A percentile compares a stretch with the other conserved stretches of the same genome.
Conservation (phyloP, 2,797 vertebrate genomes). For the Crocidura indochinensis region DNA sequence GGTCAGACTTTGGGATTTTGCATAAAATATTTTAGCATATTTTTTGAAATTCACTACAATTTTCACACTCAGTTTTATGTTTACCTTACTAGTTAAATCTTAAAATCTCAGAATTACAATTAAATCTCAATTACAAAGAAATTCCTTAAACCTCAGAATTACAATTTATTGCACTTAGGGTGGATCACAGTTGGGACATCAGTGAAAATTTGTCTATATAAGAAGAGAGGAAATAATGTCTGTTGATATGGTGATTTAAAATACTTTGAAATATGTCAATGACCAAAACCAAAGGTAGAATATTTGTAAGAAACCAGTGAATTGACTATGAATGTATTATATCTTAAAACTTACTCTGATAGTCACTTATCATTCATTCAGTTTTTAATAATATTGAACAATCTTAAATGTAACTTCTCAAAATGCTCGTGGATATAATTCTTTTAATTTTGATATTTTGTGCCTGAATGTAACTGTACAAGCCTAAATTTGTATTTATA, state of each 20-base stretch:
- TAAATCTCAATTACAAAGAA: neutral
- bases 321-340: slow-evolving; percentile 69
- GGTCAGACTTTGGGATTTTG: neutral
- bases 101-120: neutral
- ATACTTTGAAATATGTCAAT: neutral
- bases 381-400: slow-evolving; percentile 57
- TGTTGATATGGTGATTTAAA: neutral
- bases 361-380: slow-evolving; percentile 49
- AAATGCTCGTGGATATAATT: slow-evolving; percentile 11
- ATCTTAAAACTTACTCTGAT: slow-evolving; percentile 65
- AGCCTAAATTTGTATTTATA: slow-evolving; percentile 27
- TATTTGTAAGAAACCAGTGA: slow-evolving; percentile 42
- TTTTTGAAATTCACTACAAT: slow-evolving; percentile 16
- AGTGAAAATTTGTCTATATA: neutral
- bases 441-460: slow-evolving; percentile 8
- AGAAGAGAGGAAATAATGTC: neutral
- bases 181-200: neutral
- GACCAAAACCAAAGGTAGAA: slow-evolving; percentile 22
- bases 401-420: slow-evolving; percentile 60
- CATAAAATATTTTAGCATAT: neutral
- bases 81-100: neutral
- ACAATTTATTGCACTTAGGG: neutral
- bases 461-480: neutral
- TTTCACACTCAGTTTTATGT: neutral
- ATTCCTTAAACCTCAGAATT: neutral